Evolutionary conservation across 2,888 invertebrate species (phyloP), one percentile per base, ranked within the genome.

Genomic region (Bugulina stolonifera): DNA sequence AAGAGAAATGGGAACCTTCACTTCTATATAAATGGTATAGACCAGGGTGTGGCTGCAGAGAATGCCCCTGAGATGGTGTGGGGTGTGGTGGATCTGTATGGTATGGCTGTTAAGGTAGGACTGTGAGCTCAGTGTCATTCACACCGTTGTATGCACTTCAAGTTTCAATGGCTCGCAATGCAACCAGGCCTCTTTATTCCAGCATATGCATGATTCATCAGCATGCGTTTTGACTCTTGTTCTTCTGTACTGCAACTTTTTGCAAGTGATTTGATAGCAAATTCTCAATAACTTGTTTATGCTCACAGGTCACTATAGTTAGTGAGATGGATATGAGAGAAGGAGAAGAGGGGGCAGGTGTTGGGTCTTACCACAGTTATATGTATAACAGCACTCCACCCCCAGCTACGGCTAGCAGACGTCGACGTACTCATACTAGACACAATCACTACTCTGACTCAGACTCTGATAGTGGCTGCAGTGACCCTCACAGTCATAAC

Each of bases 1-100:
- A 92, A 92, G 82, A 86, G 89, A 1, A 91, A 90, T 80, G 93
- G 93, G 0, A 91, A 91, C 81, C 87, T 96, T 54, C 94, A 95
- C 82, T 96, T 93, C 83, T 93, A 91, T 81, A 94, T 96, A 77
- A 96, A 96, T 79, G 94, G 94, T 0, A 77, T 81, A 54, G 83
- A 83, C 76, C 94, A 96, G 84, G 95, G 96, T 0, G 89, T 94
- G 25, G 96, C 96, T 0, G 90, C 92, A 0, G 90, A 91, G 43
- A 89, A 90, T 78, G 91, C 94, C 0, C 91, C 92, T 0, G 85
- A 88, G 35, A 89, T 90, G 58, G 89, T 94, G 1, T 96, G 94
- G 94, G 95, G 94, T 2, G 95, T 95, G 35, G 91, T 96, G 54
- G 96, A 96, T 86, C 87, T 96, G 1, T 96, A 96, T 80, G 96